A percentile compares a stretch with the other conserved stretches of the same genome.
These are phyloP conservation scores for Pyrrhosoma nymphula DNA, from an alignment of 2,888 invertebrate genomes.

Conservation along the genomic window DNA sequence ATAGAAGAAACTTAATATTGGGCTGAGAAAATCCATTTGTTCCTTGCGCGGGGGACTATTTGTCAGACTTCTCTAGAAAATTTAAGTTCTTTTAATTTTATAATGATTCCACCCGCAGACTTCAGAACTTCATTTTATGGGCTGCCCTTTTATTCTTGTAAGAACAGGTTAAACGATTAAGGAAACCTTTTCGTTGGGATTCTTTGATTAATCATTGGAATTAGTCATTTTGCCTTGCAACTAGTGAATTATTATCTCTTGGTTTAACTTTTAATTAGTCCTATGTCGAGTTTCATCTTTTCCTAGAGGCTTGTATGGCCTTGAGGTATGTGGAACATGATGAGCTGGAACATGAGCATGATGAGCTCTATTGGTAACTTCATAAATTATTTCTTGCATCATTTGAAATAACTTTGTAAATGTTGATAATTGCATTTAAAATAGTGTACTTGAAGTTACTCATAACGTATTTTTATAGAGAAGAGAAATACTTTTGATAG, in stretches of 20 bases:
- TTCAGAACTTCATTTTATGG: background rate
- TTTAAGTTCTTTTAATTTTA: background rate
- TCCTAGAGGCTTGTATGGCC: too few relatives aligned
- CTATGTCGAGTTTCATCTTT: background rate
- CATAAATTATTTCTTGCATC: too few relatives aligned
- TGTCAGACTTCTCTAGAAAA: background rate
- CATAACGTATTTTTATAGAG: too few relatives aligned
- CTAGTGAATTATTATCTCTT: background rate
- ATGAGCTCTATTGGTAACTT: too few relatives aligned
- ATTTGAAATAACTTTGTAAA: too few relatives aligned
- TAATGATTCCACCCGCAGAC: background rate
- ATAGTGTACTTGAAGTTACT: too few relatives aligned
- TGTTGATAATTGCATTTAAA: too few relatives aligned
- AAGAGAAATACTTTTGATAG: too few relatives aligned
- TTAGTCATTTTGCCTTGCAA: background rate
- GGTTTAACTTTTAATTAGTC: background rate
- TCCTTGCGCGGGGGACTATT: background rate
- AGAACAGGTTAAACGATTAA: background rate
- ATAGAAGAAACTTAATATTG: background rate
- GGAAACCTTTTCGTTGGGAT: background rate
- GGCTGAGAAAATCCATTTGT: background rate
- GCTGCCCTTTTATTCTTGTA: background rate
- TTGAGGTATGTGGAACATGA: too few relatives aligned
- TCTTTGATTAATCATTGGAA: background rate
- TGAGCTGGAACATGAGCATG: too few relatives aligned